These are phyloP conservation scores for Orthonevra nobilis DNA, from an alignment of 2,888 invertebrate genomes.

Conservation along the genomic window DNA sequence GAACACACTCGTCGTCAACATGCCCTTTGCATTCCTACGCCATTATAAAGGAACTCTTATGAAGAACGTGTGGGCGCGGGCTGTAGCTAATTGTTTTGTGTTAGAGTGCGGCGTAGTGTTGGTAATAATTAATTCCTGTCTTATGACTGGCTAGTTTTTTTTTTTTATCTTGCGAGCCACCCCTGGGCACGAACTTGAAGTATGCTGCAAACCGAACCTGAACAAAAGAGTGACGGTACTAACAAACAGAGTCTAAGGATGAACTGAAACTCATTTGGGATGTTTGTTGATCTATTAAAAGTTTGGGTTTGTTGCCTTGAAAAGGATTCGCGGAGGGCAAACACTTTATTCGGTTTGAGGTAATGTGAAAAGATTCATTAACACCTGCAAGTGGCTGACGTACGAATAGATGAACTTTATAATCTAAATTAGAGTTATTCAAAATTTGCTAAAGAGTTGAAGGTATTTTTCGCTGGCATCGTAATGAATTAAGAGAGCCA, in stretches of 20 bases:
- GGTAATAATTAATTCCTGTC: constrained; percentile 56
- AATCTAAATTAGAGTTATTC: no score
- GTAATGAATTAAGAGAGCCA: no score
- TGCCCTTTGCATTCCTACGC: not conserved
- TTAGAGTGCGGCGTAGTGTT: constrained; percentile 51
- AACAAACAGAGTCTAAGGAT: not conserved
- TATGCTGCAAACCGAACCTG: no score
- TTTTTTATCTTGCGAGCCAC: not conserved
- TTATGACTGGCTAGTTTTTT: constrained; percentile 7
- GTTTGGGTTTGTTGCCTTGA: no score
- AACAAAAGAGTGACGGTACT: not conserved
- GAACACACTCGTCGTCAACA: constrained; percentile 56
- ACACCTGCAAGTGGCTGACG: no score
- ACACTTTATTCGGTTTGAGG: no score
- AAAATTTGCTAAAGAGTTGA: no score
- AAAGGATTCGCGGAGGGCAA: no score
- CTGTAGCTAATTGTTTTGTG: constrained; percentile 64
- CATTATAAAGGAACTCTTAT: constrained; percentile 13
- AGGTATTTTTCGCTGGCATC: no score
- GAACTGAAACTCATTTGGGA: constrained; percentile 5
- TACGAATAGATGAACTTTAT: no score
- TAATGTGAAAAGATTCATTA: no score
- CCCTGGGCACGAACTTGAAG: no score
- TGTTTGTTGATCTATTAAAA: constrained; percentile 14
- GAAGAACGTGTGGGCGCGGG: constrained; percentile 5